Percentiles rank a stretch among this genome's conserved stretches.
Conservation (phyloP, 2,888 invertebrate genomes). For the Brachynemurus nebulosus region DNA sequence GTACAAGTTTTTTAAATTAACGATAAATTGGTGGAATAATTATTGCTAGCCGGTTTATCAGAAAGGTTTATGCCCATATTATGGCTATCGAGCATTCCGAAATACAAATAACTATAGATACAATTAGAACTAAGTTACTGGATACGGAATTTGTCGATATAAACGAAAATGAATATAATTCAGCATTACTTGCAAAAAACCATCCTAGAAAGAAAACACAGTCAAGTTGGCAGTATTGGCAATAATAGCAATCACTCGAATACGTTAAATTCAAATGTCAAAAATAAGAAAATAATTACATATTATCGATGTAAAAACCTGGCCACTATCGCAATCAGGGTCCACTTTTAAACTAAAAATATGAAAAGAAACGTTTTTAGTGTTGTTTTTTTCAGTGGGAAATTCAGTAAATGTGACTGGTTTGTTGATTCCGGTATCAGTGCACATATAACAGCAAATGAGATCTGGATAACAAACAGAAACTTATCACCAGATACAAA, state of each 20-base stretch:
- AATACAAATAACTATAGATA: no score
- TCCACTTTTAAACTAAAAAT: slow-evolving; percentile 5
- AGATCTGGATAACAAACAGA: not conserved
- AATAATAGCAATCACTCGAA: not conserved
- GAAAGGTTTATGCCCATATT: no score
- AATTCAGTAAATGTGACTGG: slow-evolving; percentile 12
- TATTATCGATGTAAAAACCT: slow-evolving; percentile 5
- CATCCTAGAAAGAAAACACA: no score
- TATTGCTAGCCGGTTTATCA: no score
- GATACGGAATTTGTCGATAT: no score
- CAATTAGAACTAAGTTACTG: no score
- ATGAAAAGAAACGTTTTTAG: slow-evolving; percentile 15
- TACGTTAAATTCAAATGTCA: not conserved
- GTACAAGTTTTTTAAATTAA: no score
- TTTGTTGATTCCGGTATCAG: slow-evolving; percentile 17
- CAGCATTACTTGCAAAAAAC: no score
- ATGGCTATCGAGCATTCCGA: no score
- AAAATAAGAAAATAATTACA: not conserved
- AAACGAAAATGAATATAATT: no score
- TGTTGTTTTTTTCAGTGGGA: slow-evolving; percentile 12
- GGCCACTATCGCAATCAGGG: slow-evolving; percentile 12
- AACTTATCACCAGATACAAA: slow-evolving; percentile 4
- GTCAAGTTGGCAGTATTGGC: no score
- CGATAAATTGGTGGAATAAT: no score
- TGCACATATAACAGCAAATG: slow-evolving; percentile 9